Base-by-base conservation (phyloP, 2,888 invertebrate genomes). In the Cheilosia grossa region DNA sequence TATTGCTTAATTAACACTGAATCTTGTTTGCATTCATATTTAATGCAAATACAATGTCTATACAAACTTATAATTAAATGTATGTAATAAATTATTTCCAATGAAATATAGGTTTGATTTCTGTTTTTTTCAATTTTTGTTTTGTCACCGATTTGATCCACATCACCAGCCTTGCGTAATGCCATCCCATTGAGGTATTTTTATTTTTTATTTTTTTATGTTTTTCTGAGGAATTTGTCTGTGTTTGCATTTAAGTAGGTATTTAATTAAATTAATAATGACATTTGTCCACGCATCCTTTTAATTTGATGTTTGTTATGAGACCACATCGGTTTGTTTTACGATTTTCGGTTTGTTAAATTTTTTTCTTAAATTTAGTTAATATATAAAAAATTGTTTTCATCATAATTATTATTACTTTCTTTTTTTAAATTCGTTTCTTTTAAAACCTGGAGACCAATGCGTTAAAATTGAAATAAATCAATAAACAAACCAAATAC, bases 1-100 rank as follows among this genome's bases (percentile, higher is more conserved):
- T 91, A 91, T 91, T 91, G 91, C 91, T 91, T 91, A 89, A 89
- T 89, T 90, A 91, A 91, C 91, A 91, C 91, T 90, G 88, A 87
- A 53, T 81, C 40, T 27, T 72, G 49, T 67, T 67, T 69, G 79
- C 73, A 64, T 74, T 73, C 56, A 58, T 69, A 37, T 64, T 61
- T 72, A 70, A 66, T 81, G 75, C 80, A 77, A 72, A 61, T 72
- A 81, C 64, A 80, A 83, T 66, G 54, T 56, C 63, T 81, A 63
- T 85, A 81, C 85, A 85, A 85, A 85, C 77, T 85, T 85, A 85
- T 67, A 73, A 67, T 67, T 82, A 78, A 78, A 72, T 67, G 21
- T 47, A 7, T 49, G 19, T 51, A 24, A 66, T 82, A 67, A 81
- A 73, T 56, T 81, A 85, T 77, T 75, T 75, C 59, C 30, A 81